These are phyloP conservation scores for Atherinomorus stipes DNA, from an alignment of 2,113 vertebrate genomes.

Conservation along the genomic window DNA sequence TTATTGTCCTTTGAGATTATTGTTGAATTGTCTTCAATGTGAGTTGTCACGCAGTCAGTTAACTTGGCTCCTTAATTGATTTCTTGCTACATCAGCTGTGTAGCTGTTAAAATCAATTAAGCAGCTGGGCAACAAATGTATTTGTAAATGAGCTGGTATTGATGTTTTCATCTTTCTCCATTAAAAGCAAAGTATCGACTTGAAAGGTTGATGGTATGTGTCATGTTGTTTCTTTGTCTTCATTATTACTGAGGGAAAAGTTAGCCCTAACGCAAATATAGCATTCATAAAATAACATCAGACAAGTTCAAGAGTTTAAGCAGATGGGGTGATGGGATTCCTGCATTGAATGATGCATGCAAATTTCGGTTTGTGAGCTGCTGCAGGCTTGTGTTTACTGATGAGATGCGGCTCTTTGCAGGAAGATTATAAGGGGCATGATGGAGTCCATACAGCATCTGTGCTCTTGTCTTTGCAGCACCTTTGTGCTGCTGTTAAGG, in stretches of 20 bases:
- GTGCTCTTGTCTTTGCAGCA: constrained; percentile 44
- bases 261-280: constrained; percentile 43
- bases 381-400: not conserved
- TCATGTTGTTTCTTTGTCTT: constrained; percentile 67
- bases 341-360: not conserved
- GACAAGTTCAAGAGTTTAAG: not conserved
- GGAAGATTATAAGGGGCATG: constrained; percentile 25
- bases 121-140: constrained; percentile 67
- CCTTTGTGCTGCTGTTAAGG: constrained; percentile 44
- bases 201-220: constrained; percentile 64
- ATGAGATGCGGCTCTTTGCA: constrained; percentile 17
- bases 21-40: constrained; percentile 53
- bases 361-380: constrained; percentile 8
- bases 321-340: not conserved
- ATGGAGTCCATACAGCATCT: constrained; percentile 36
- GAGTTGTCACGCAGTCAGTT: constrained; percentile 74
- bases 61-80: constrained; percentile 71
- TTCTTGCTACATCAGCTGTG: constrained; percentile 65
- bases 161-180: constrained; percentile 79
- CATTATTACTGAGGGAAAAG: constrained; percentile 40
- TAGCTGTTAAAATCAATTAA: constrained; percentile 79
- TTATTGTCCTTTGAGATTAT: constrained; percentile 70
- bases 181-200: constrained; percentile 69
- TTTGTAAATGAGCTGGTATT: constrained; percentile 77
- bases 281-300: constrained; percentile 44